Percentiles rank a stretch among this genome's conserved stretches.
phyloP scores from a whole-genome alignment of 2,888 invertebrate genomes.

The Drosophila longiperda region DNA sequence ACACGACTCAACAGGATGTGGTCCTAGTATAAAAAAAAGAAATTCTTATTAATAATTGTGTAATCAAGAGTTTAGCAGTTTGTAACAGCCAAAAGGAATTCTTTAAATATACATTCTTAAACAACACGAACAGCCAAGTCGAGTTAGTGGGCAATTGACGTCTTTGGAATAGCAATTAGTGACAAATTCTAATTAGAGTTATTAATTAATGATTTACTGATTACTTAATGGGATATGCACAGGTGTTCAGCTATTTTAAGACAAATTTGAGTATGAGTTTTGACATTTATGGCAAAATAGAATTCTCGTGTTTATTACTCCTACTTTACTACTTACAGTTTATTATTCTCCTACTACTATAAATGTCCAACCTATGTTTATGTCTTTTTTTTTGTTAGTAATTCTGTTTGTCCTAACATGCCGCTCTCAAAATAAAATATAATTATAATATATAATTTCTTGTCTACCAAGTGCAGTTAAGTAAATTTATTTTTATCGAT shows the following conservation, averaged over 20 bases:
- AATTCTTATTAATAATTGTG: not conserved
- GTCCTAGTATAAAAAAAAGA: not conserved
- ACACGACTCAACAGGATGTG: not conserved
- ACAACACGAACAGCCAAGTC: not conserved
- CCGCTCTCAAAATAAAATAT: too few species aligned
- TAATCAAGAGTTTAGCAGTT: not conserved
- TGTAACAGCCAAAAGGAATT: too few species aligned
- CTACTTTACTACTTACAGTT: not conserved
- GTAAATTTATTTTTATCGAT: not conserved
- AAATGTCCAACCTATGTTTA: not conserved
- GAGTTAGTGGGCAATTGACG: not conserved
- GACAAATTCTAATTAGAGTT: not conserved
- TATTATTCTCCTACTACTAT: not conserved
- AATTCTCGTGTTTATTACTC: not conserved
- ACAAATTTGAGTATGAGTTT: not conserved
- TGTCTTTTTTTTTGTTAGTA: too few species aligned
- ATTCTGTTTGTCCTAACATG: too few species aligned
- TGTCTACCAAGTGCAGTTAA: not conserved
- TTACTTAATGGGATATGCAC: not conserved
- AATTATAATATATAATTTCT: not conserved
- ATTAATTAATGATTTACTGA: not conserved
- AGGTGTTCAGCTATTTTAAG: not conserved
- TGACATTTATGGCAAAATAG: not conserved
- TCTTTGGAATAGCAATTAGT: not conserved
- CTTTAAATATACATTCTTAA: not conserved